phyloP scores from a whole-genome alignment of 2,113 vertebrate genomes.

The Sterrhoptilus dennistouni region DNA sequence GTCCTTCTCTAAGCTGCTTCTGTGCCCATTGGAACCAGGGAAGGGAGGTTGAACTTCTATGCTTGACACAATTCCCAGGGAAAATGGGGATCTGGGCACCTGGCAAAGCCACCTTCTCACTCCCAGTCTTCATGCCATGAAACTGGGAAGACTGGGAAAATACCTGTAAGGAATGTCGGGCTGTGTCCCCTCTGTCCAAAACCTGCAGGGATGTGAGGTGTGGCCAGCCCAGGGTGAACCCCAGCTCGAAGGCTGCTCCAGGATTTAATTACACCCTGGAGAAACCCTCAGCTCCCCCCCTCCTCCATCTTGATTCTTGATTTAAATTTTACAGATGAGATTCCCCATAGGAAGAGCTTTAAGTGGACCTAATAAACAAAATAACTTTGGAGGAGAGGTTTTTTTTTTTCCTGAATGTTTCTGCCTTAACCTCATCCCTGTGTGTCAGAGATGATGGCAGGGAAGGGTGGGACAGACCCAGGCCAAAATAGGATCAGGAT shows the following conservation, averaged over 20 bases:
- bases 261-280: neutral
- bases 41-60: neutral
- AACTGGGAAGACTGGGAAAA: neutral
- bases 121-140: neutral
- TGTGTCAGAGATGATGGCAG: neutral
- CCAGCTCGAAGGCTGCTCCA: neutral
- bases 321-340: neutral
- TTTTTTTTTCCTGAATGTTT: neutral
- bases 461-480: neutral
- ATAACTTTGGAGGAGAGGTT: accelerated
- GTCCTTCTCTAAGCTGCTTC: neutral
- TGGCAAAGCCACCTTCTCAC: neutral
- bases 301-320: neutral
- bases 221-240: neutral
- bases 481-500: neutral
- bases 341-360: neutral
- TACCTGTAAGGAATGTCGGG: neutral
- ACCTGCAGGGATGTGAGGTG: accelerated
- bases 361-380: neutral
- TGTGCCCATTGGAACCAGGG: accelerated
- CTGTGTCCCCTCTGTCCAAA: neutral
- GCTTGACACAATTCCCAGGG: neutral
- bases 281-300: neutral
- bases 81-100: accelerated
- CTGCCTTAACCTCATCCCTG: neutral